Evolutionary conservation across 2,888 invertebrate species (phyloP), one percentile per base, ranked within the genome.

Genomic region (Scaptomyza tumidula): DNA sequence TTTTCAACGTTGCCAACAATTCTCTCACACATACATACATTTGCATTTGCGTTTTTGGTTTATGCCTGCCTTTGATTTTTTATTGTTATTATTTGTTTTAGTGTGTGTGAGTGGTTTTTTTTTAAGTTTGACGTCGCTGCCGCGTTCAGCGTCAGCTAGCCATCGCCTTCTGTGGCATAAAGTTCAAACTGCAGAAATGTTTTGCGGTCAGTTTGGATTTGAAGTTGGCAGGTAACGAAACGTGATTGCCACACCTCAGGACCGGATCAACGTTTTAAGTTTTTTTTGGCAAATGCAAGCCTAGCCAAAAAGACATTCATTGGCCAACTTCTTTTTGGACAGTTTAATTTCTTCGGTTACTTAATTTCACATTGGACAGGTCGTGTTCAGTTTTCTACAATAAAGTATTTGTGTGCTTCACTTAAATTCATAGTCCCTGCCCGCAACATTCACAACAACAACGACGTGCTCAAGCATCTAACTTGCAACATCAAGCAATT

Each of bases 191-290:
- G 85, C 83, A 89, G 88, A 85, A 89, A 85, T 87, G 80, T 83
- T 89, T 88, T 90, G 89, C 89, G 89, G 89, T 89, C 89, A 89
- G 89, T 89, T 89, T 83, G 86, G 76, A 73, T 80, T 87, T 71
- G 78, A 85, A 87, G 89, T 86, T 86, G 75, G 89, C 73, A 76
- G 82, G 83, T 60, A 60, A 67, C 83, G 89, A 71, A 88, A 84
- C 87, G 78, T 65, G 67, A 60, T 41, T 73, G 75, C 59, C 63
- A 60, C 46, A 60, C 61, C 78, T 77, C 65, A 58, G 45, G 35
- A 46, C 52, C 41, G 33, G 19, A 16, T 44, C 37, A 41, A 35
- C 33, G 29, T 65, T 24, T 35, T 39, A 37, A 62, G 41, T 29
- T 35, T 33, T 33, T 50, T 37, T 55, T 55, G 27, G 41, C 48